Evolutionary conservation across 2,888 invertebrate species (phyloP).

Genomic region (Diploptera punctata): DNA sequence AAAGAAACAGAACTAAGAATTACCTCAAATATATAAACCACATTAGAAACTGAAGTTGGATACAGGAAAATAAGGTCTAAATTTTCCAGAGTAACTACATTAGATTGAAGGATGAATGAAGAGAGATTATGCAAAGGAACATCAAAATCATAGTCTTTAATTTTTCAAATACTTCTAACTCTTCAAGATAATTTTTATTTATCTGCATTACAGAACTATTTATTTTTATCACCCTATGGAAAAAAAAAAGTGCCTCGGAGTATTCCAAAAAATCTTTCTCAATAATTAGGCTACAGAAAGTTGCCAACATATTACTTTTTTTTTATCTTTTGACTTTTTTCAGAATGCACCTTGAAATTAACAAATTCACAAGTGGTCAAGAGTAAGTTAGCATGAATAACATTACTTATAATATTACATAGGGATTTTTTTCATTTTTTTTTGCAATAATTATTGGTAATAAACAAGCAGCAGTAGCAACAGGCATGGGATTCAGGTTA

Average conservation of each 20-base stretch:
- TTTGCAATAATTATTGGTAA: conserved; percentile 5
- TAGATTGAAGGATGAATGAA: conserved; percentile 1
- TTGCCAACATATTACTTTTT: conserved; percentile 32
- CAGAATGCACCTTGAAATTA: conserved; percentile 28
- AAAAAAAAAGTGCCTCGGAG: conserved; percentile 35
- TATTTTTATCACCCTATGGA: conserved; percentile 33
- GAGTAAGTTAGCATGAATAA: conserved; percentile 26
- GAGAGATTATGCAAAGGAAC: not conserved
- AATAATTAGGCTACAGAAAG: conserved; percentile 34
- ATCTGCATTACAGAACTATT: conserved; percentile 41
- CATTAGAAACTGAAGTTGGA: too few relatives aligned
- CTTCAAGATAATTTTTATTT: conserved; percentile 41
- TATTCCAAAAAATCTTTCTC: conserved; percentile 29
- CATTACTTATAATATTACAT: conserved; percentile 20
- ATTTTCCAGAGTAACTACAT: too few relatives aligned
- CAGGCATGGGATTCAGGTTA: conserved; percentile 33
- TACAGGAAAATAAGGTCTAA: too few relatives aligned
- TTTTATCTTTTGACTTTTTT: conserved; percentile 16
- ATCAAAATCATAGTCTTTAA: not conserved
- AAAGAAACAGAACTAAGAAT: too few relatives aligned
- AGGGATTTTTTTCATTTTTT: conserved; percentile 8
- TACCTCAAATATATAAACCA: too few relatives aligned
- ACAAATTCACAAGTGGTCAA: conserved; percentile 31
- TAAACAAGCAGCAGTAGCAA: conserved; percentile 40
- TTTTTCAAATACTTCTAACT: conserved; percentile 21